Evolutionary conservation across 1,140 invertebrate genomes (phyloP).

Genomic region (Drosophila tristis): DNA sequence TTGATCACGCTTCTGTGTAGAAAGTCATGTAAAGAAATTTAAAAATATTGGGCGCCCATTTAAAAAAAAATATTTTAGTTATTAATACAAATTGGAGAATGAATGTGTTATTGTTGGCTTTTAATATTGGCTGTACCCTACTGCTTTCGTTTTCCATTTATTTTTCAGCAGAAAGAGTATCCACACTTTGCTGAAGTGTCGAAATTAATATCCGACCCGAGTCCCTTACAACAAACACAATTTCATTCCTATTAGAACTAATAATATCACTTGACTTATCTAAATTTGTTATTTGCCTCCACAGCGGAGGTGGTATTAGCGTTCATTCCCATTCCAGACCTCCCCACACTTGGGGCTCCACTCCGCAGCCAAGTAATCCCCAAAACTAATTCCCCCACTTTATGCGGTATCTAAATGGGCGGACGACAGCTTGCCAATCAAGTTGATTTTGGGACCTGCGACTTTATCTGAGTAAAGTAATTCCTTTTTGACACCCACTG

Average conservation of each 20-base stretch:
- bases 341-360: not conserved
- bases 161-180: too few relatives aligned
- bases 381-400: slow-evolving; percentile 53
- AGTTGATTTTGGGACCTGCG: slow-evolving; percentile 53
- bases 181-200: too few relatives aligned
- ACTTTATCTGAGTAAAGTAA: slow-evolving; percentile 33
- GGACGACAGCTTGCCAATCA: slow-evolving; percentile 74
- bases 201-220: too few relatives aligned
- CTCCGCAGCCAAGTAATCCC: slow-evolving; percentile 34
- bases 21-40: too few relatives aligned
- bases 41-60: too few relatives aligned
- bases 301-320: slow-evolving; percentile 14
- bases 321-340: not conserved
- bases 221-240: slow-evolving; percentile 8
- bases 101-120: too few relatives aligned
- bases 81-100: too few relatives aligned
- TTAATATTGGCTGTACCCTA: too few relatives aligned
- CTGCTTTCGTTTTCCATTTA: too few relatives aligned
- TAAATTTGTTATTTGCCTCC: not conserved
- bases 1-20: too few relatives aligned
- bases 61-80: too few relatives aligned
- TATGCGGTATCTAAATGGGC: slow-evolving; percentile 59
- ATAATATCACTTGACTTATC: slow-evolving; percentile 22
- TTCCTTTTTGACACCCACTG: slow-evolving; percentile 14
- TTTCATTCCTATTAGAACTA: slow-evolving; percentile 3